Conservation (phyloP, 2,888 invertebrate genomes). For the Allophyes oxyacanthae region DNA sequence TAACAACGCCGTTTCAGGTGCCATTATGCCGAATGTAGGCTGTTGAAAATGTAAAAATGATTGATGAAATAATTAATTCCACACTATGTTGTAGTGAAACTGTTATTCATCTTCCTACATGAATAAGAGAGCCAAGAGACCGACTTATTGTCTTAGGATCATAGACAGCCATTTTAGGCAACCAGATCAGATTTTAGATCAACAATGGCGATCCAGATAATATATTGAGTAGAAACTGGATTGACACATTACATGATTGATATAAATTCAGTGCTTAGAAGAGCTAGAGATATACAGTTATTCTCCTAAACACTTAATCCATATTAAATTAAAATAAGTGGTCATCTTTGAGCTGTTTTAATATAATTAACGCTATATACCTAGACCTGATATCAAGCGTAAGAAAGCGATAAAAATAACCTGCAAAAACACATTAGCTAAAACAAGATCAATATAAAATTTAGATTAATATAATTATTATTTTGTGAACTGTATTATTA, state of each 20-base stretch:
- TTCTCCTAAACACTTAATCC: background rate
- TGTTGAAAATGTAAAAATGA: constrained; percentile 70
- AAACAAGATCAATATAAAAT: constrained; percentile 28
- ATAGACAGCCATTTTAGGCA: background rate
- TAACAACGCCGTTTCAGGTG: constrained; percentile 96
- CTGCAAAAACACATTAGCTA: constrained; percentile 33
- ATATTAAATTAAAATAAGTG: background rate
- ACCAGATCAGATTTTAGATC: no score
- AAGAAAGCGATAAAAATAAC: constrained; percentile 36
- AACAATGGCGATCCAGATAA: no score
- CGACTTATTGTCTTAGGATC: background rate
- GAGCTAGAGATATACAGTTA: no score
- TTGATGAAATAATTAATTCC: background rate
- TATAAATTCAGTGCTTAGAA: no score
- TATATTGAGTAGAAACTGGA: no score
- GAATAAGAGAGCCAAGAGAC: no score
- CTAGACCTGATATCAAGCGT: constrained; percentile 46
- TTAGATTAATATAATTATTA: constrained; percentile 14
- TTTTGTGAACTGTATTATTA: no score
- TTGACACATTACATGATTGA: no score
- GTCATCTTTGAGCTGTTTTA: constrained; percentile 17
- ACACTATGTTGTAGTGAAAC: background rate
- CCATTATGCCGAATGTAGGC: constrained; percentile 97
- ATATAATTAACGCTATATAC: constrained; percentile 29
- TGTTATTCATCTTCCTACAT: background rate